These are phyloP conservation scores for Chionodraco myersi DNA, from an alignment of 2,113 vertebrate genomes.

Conservation along the genomic window DNA sequence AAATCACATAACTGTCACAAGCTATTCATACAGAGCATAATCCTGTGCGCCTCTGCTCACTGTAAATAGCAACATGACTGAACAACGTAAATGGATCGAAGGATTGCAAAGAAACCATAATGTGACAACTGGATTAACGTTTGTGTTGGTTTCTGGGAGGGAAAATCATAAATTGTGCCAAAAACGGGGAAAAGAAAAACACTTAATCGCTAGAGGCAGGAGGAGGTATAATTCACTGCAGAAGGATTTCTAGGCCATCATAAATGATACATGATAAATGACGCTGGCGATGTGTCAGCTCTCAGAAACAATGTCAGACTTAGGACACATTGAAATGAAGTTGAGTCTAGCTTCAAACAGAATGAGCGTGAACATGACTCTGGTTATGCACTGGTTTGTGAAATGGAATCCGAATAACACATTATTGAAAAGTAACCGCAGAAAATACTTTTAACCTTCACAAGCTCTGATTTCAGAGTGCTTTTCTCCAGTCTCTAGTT, in stretches of 20 bases:
- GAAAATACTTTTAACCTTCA: not conserved
- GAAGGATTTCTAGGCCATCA: slow-evolving; percentile 55
- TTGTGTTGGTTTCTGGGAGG: slow-evolving; percentile 13
- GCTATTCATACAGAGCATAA: slow-evolving; percentile 43
- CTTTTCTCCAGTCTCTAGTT: not conserved
- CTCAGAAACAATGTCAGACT: slow-evolving; percentile 44
- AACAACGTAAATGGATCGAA: not conserved
- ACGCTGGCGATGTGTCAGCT: slow-evolving; percentile 30
- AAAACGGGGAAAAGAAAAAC: slow-evolving; percentile 1
- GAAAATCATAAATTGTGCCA: slow-evolving; percentile 3
- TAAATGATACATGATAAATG: slow-evolving; percentile 62
- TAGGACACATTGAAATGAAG: slow-evolving; percentile 34
- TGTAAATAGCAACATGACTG: not conserved
- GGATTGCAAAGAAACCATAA: not conserved
- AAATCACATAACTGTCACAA: slow-evolving; percentile 63
- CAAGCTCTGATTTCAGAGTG: not conserved
- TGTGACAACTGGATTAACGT: slow-evolving; percentile 36
- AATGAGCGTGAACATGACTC: not conserved
- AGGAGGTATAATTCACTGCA: slow-evolving; percentile 42
- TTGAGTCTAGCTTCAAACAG: slow-evolving; percentile 18
- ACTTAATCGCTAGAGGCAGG: slow-evolving; percentile 1
- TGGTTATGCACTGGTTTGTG: not conserved
- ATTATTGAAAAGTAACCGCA: not conserved
- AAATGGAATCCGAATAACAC: slow-evolving; percentile 10
- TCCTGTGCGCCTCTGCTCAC: slow-evolving; percentile 7